Base-by-base conservation (phyloP, 1,140 invertebrate genomes). In the Diorhabda elongata region DNA sequence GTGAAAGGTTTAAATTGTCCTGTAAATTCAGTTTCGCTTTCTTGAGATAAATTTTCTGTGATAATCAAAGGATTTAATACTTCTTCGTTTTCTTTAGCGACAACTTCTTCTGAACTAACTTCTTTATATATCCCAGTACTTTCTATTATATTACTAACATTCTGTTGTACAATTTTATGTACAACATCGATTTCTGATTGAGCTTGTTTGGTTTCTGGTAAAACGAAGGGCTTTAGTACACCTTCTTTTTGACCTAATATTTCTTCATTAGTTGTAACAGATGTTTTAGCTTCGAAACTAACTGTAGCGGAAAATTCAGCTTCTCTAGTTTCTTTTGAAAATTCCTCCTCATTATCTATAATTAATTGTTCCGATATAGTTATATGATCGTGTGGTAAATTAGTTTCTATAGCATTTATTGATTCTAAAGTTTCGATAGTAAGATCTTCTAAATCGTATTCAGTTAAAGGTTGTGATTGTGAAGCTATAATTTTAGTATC, bases 11-110 rank as follows among this genome's bases (percentile, higher is more conserved):
- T 67, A 69, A 82, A 81, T 73, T 76, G 74, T 7, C 73, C 79
- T 59, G 66, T 64, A 70, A 83, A 82, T 59, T 74, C 63, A 44
- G 59, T 66, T 76, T 83, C 82, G 70, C 66, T 76, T 69, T 83
- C 79, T 76, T 79, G 73, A 52, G 66, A 59, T 11, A 74, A 58
- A 69, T 74, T 80, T 74, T 81, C 78, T 9, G 74, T 74, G 44
- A 81, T 61, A n/a, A 77, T 73, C 26, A 81, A 43, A 69, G 75
- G 73, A 42, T 58, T 69, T 8, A 75, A 63, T 6, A 69, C 42
- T 64, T 79, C 75, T 65, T 77, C 73, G 42, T 61, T 73, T 67
- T 71, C 60, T 44, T 67, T 67, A n/a, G 76, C 80, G 52, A 11
- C 64, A 42, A 67, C 58, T n/a, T 56, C 57, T 63, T 74, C 70